Evolutionary conservation across 2,113 vertebrate species (phyloP).

Genomic region (Suncus etruscus): DNA sequence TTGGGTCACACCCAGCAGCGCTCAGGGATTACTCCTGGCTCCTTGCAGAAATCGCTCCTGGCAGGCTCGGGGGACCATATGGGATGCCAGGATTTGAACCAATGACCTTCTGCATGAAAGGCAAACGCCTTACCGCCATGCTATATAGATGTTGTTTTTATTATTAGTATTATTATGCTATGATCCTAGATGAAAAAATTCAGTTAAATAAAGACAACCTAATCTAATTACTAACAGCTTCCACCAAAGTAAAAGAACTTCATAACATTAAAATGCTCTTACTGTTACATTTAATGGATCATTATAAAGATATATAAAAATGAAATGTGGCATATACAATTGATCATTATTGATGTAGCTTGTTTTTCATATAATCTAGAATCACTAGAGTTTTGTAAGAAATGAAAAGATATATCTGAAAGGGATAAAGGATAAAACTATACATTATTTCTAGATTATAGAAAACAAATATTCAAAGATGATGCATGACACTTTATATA

Average conservation of each 20-base stretch:
- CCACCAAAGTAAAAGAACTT: neutral
- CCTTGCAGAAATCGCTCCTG: no score
- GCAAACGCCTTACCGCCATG: no score
- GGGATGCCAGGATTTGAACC: no score
- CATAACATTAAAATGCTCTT: neutral
- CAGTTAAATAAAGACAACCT: neutral
- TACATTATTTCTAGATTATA: neutral
- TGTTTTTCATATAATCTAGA: neutral
- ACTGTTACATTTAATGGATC: constrained; percentile 6
- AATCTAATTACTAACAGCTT: neutral
- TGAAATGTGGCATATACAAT: neutral
- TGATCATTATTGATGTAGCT: neutral
- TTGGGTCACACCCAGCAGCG: no score
- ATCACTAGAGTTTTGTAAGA: neutral
- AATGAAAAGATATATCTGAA: neutral
- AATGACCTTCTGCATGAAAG: no score
- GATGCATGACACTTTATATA: neutral
- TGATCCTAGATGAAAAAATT: neutral
- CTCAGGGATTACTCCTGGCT: no score
- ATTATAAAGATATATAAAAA: constrained; percentile 1
- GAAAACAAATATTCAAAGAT: neutral
- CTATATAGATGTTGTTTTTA: neutral
- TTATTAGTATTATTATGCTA: neutral
- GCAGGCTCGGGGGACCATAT: no score
- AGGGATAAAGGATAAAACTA: neutral